Conservation (phyloP, 2,113 vertebrate genomes). For the Serilophus lunatus region DNA sequence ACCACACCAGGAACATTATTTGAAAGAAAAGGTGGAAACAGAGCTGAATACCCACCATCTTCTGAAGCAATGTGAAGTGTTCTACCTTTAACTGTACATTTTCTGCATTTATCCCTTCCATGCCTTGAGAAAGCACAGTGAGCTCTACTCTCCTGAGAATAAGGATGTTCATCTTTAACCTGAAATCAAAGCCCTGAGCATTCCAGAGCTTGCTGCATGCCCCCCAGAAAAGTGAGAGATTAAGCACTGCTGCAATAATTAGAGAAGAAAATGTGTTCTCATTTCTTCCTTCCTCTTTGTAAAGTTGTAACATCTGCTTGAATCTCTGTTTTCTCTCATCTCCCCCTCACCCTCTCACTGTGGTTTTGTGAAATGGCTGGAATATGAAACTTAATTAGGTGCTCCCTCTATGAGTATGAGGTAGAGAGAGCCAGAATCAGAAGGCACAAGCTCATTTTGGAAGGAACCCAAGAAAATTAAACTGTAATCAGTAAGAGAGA, state of each 20-base stretch:
- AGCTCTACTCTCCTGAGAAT: not conserved
- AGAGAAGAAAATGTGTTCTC: not conserved
- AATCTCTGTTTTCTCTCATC: not conserved
- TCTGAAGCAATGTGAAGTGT: not conserved
- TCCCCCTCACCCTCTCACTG: not conserved
- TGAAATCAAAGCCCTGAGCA: not conserved
- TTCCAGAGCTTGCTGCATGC: not conserved
- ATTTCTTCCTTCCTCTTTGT: not conserved
- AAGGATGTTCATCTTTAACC: not conserved
- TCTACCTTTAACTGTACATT: not conserved
- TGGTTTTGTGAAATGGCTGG: not conserved
- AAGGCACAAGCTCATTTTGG: not conserved
- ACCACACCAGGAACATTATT: not conserved
- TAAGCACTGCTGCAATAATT: not conserved
- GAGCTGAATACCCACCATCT: not conserved
- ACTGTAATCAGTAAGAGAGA: not conserved
- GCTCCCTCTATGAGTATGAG: not conserved
- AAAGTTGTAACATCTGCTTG: not conserved
- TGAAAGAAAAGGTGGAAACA: not conserved
- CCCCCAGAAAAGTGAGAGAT: not conserved
- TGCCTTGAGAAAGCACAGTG: not conserved
- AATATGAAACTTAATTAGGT: not conserved
- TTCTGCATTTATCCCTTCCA: not conserved
- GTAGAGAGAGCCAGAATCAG: not conserved
- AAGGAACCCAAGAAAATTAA: not conserved